Conservation (phyloP, 2,888 invertebrate species). For the Podabrus alpinus region DNA sequence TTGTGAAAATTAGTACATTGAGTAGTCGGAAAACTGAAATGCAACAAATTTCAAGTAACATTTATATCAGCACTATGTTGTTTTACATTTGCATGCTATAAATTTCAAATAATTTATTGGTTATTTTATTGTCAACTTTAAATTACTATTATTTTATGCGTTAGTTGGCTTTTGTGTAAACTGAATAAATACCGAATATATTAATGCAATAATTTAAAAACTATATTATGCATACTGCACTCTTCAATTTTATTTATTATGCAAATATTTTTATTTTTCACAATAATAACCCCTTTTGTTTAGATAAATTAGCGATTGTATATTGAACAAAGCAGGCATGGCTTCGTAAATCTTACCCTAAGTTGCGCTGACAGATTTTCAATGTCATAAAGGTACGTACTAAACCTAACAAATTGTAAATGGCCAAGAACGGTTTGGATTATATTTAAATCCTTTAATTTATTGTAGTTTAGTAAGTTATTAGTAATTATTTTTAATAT, state of each 20-base stretch:
- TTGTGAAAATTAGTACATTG: slow-evolving; percentile 11
- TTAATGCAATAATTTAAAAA: background rate
- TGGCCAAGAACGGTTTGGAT: no score
- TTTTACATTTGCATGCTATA: slow-evolving; percentile 18
- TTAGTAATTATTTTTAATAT: no score
- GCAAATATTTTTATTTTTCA: background rate
- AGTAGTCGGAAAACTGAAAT: background rate
- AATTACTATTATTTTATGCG: slow-evolving; percentile 6
- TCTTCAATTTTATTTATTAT: background rate
- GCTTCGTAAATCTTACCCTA: background rate
- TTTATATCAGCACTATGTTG: slow-evolving; percentile 6
- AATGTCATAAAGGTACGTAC: no score
- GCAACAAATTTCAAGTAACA: slow-evolving; percentile 7
- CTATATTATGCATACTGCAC: background rate
- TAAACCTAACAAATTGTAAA: no score
- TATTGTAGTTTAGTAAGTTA: no score
- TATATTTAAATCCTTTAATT: no score
- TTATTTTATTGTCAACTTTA: slow-evolving; percentile 10
- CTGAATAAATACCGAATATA: background rate
- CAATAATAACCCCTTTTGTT: background rate
- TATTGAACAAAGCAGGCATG: background rate
- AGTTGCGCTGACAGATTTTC: background rate
- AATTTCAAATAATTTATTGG: slow-evolving; percentile 18
- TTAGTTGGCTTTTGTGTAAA: background rate
- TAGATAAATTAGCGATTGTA: background rate